Evolutionary conservation across 37 sponge, comb jelly and placozoan genomes (phyloP), one percentile per base, ranked within the genome.

Genomic region (Aplysina aerophoba): DNA sequence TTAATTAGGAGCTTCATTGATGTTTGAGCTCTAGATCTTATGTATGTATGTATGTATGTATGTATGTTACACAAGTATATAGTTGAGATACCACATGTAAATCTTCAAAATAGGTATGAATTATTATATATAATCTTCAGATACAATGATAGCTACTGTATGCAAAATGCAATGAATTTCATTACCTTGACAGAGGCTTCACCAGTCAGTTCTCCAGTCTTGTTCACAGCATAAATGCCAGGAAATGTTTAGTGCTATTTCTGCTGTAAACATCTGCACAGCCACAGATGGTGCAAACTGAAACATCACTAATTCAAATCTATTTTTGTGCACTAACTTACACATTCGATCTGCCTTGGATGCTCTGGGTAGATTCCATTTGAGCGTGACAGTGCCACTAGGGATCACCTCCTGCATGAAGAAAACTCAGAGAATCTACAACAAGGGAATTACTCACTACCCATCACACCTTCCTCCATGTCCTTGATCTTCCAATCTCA

Each of bases 351-450:
- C 89, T 20, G 1, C 44, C 69, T 89, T 84, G 44, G 80, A 84
- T 35, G 66, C 89, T 34, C 85, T 69, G 24, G 89, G 81, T 16
- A 89, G 24, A 28, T 73, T 40, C 89, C 89, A 89, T 2, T 33
- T 84, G n/a, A 84, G 80, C 68, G 85, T 84, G 15, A 84, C 38
- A 41, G 16, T 75, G 37, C 78, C 78, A 40, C 78, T 44, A 24
- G 78, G 78, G 54, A 75, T 75, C n/a, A 75, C 78, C 44, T 40
- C 54, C 78, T 75, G 25, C 37, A 44, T 44, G 50, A 44, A 44
- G 50, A 3, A 44, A 8, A 44, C 50, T 11, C 50, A 44, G 50
- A 44, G 6, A 44, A 8, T 44, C 50, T 44, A 44, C 8, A 44
- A 8, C 50, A 44, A 44, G 50, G 50, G 50, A 8, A n/a, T n/a